Base-by-base conservation (phyloP, 1,140 invertebrate species). In the Lerema accius region DNA sequence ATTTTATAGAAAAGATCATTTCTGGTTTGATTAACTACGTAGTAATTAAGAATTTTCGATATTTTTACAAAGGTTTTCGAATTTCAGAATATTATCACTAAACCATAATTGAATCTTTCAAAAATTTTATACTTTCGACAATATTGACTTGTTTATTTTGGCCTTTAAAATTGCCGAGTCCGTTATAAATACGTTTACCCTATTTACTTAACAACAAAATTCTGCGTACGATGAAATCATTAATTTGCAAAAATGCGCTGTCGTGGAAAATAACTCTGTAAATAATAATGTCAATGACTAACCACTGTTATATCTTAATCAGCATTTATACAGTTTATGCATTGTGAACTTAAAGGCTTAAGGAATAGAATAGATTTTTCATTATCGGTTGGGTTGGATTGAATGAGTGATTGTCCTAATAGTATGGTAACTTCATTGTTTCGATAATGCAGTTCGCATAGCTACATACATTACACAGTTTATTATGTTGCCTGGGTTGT, bases 191-290 rank as follows among this genome's bases (percentile, higher is more conserved):
- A 23, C 19, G 19, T 3, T 2, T 23, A 23, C 19, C 19, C 5
- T 23, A 23, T 23, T 2, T 23, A 23, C 19, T 3, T 2, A 23
- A 23, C 19, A 3, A 5, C 2, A 23, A 2, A 23, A 23, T 23
- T 23, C 19, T 23, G 19, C 19, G 19, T 23, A 23, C 19, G 43
- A 23, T 45, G 16, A 45, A n/a, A 5, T 45, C 43, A 45, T 7
- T 5, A 7, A 16, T 19, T 45, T 16, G 15, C 16, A n/a, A 45
- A 51, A 50, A 50, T 51, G 35, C 49, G 23, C 14, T 51, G 49
- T 37, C 35, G 28, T 51, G 49, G 49, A 51, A 51, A 51, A 51
- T 51, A n/a, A 42, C 40, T 42, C 49, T 35, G 28, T 35, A 35
- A 23, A 14, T 37, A 37, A n/a, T 35, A 32, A 51, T 45, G 42